Evolutionary conservation across 1,140 invertebrate genomes (phyloP).

Genomic region (Bacillus rossius): DNA sequence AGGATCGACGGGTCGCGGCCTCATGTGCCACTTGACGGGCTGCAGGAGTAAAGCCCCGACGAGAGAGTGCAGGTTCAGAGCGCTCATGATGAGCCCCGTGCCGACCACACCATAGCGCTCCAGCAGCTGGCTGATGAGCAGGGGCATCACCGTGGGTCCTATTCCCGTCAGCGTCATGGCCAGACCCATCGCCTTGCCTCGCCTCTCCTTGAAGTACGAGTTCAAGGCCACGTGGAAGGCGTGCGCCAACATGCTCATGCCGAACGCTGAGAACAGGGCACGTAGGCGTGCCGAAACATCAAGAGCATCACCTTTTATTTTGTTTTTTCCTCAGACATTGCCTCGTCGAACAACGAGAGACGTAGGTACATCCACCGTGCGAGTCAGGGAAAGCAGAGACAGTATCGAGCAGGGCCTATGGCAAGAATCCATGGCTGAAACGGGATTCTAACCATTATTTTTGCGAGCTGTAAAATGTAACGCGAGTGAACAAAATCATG

Average conservation of each 20-base stretch:
- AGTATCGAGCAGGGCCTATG: no score
- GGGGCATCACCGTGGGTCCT: conserved; percentile 68
- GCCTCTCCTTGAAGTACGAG: conserved; percentile 59
- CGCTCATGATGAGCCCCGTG: conserved; percentile 55
- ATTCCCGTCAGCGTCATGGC: conserved; percentile 64
- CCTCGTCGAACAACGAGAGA: no score
- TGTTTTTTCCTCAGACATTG: no score
- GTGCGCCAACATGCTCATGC: conserved; percentile 57
- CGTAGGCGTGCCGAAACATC: no score
- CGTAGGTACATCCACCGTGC: no score
- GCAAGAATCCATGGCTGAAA: no score
- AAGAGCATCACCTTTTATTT: no score
- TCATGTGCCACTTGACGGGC: conserved; percentile 43
- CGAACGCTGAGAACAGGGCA: conserved; percentile 49
- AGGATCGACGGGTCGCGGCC: background rate
- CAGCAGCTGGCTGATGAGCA: conserved; percentile 53
- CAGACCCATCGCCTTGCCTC: conserved; percentile 60
- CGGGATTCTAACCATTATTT: no score
- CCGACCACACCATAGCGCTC: conserved; percentile 50
- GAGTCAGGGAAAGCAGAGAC: no score
- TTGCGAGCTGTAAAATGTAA: no score
- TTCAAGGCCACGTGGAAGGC: conserved; percentile 65
- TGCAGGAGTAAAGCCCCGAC: conserved; percentile 57
- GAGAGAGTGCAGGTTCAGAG: conserved; percentile 55
- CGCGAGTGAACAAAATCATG: no score